Base-by-base conservation (phyloP, 2,888 invertebrate species). In the Drosophila putrida region DNA sequence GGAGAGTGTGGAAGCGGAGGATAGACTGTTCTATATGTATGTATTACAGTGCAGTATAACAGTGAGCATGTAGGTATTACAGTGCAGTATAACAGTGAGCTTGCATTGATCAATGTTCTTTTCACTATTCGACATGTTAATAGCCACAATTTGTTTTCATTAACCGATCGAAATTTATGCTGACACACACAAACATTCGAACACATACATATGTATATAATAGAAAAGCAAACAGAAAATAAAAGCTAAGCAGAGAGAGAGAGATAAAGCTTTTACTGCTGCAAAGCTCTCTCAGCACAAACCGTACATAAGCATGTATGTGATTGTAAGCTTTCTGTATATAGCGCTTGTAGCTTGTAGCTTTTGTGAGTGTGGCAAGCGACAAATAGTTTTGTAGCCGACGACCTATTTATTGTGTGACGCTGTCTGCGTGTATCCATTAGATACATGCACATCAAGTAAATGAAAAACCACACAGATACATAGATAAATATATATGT, bases 341-440 rank as follows among this genome's bases (percentile, higher is more conserved):
- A 61, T 67, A 33, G 54, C 25, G 20, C 3, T 20, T 41, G 41
- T 54, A 58, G 61, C 59, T 58, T 67, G 75, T 58, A 6, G 84
- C 78, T 69, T 69, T 20, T 20, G 20, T 20, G 20, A 20, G 50
- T 25, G 49, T 60, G 43, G 53, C 39, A 4, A 46, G 70, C 75
- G 65, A 70, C 80, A 79, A 76, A 76, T 75, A 69, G 66, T 69
- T 83, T 80, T 88, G 87, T 80, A 55, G 82, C 64, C 57, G 74
- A 46, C 82, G 82, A 82, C 82, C 82, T 87, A 87, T 80, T 84
- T 84, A 78, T 81, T 69, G 33, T 65, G 61, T 47, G 44, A 58
- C 43, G 71, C 53, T 49, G 44, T 43, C 41, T 44, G 55, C 55
- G 43, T 57, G 46, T 57, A 57, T 46, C 46, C 41, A 55, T 41